Base-by-base conservation (phyloP, 2,888 invertebrate species). In the Cantharis lateralis region DNA sequence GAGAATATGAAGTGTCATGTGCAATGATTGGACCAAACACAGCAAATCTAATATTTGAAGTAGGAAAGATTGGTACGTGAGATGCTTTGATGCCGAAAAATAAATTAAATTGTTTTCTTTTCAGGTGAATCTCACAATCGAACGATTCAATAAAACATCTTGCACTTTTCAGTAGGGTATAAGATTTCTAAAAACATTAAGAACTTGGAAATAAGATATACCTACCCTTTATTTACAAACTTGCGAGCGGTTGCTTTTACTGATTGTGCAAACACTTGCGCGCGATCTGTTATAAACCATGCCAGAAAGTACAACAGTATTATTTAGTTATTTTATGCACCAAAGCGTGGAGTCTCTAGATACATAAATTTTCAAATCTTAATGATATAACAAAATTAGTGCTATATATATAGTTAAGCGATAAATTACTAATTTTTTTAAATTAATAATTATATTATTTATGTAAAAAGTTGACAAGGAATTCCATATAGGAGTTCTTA, bases 41-140 rank as follows among this genome's bases (percentile, higher is more conserved):
- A 24, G 64, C 48, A 70, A 74, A 70, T 74, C 63, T 70, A 74
- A 74, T 74, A 74, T 74, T 74, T 74, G 70, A 63, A 13, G 48
- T 69, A 74, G 28, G 24, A 62, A 69, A 74, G 62, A 62, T 74
- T 64, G 63, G 70, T 74, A 74, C 74, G 70, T 70, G 74, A 70
- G 74, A 73, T 63, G 74, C 68, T 63, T 74, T 18, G 48, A 63
- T 70, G 20, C 48, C 48, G 63, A 18, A 28, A 70, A 70, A 74
- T 74, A 74, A 74, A 74, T 74, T 63, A 74, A 74, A 74, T 74
- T 74, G 70, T 74, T 73, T 70, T 70, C 74, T 74, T 74, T 74
- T 70, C 74, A 74, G 74, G 74, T 74, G 73, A 26, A 69, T 70
- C 48, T 68, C 18, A 20, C 63, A 70, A 63, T 74, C 63, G 70